These are phyloP conservation scores for Drosophila lowei DNA, from an alignment of 1,140 invertebrate species.

Conservation along the genomic window DNA sequence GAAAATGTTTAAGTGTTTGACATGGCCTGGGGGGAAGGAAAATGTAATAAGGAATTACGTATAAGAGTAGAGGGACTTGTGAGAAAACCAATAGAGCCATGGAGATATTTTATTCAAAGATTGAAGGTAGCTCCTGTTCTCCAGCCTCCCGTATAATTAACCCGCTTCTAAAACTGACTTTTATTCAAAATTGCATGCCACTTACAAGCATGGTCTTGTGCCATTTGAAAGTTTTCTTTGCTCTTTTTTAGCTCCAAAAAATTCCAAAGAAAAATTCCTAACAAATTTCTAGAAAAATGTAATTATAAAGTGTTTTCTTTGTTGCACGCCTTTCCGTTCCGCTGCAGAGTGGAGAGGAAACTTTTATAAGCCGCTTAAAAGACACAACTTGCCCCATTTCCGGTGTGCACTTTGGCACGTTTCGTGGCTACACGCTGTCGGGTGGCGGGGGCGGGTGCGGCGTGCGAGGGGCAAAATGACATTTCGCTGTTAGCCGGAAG, in stretches of 20 bases:
- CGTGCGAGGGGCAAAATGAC: constrained; percentile 29
- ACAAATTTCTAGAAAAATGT: neutral
- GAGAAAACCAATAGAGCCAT: no score
- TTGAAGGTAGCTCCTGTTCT: no score
- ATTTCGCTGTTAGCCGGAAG: constrained; percentile 52
- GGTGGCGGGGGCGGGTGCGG: no score
- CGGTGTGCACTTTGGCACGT: constrained; percentile 53
- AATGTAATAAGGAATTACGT: no score
- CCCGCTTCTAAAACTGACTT: no score
- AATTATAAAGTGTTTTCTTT: constrained; percentile 27
- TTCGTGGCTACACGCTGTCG: constrained; percentile 8
- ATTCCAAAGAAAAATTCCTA: no score
- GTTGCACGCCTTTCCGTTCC: neutral
- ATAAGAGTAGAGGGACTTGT: no score
- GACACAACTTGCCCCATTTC: constrained; percentile 12
- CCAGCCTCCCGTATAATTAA: no score
- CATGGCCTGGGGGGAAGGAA: no score
- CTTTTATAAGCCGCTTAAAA: constrained; percentile 33
- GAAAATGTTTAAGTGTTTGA: constrained; percentile 12
- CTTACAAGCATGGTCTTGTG: neutral
- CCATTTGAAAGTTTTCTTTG: neutral
- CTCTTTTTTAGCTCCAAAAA: neutral
- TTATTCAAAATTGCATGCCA: no score
- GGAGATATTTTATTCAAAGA: no score
- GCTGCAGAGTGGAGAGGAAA: neutral